Evolutionary conservation across 2,888 invertebrate species (phyloP).

Genomic region (Orthosia gracilis): DNA sequence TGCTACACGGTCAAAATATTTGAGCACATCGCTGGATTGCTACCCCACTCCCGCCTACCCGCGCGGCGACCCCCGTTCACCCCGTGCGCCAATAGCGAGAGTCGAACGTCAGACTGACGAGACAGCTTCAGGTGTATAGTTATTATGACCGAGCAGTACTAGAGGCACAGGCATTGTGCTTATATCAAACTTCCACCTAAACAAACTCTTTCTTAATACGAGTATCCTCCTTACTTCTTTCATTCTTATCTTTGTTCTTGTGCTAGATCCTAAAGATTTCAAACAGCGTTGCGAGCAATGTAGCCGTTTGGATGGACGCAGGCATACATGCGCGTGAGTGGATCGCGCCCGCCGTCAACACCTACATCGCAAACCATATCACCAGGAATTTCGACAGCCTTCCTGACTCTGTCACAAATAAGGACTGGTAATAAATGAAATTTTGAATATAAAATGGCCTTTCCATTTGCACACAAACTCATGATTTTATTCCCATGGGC

Average conservation of each 20-base stretch:
- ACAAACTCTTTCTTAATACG: background rate
- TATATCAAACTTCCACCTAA: background rate
- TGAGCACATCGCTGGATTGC: no score
- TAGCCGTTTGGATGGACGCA: constrained; percentile 94
- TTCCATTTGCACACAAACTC: background rate
- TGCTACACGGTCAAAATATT: no score
- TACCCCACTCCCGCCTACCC: no score
- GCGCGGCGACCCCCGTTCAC: no score
- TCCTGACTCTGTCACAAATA: constrained; percentile 93
- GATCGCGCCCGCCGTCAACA: constrained; percentile 96
- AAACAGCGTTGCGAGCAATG: constrained; percentile 92
- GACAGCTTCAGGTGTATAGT: no score
- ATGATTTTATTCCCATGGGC: no score
- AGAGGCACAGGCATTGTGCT: no score
- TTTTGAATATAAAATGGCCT: background rate
- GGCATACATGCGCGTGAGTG: constrained; percentile 98
- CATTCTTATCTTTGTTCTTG: background rate
- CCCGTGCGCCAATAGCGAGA: no score
- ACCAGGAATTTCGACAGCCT: constrained; percentile 93
- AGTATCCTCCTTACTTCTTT: background rate
- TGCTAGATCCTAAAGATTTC: constrained; percentile 92
- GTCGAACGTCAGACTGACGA: no score
- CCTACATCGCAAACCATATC: constrained; percentile 94
- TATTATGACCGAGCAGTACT: no score
- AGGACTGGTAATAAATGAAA: constrained; percentile 93